Conservation (phyloP, 2,797 vertebrate genomes). For the Nyctalus aviator region DNA sequence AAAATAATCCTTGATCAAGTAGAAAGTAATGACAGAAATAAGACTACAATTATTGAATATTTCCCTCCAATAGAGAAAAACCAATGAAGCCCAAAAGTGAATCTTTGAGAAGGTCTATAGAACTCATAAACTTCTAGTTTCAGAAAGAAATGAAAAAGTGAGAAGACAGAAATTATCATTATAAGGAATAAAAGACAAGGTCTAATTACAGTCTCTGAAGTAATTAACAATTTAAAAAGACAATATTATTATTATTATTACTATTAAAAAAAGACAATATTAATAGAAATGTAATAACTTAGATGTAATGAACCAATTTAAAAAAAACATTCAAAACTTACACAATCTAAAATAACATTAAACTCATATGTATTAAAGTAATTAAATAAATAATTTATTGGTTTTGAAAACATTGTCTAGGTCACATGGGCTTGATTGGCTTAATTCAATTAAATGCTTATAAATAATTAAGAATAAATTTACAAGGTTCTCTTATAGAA, state of each 20-base stretch:
- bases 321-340: background rate
- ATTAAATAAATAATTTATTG: background rate
- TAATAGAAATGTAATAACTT: background rate
- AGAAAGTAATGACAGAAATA: background rate
- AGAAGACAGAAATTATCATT: background rate
- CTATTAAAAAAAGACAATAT: background rate
- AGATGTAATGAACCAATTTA: background rate
- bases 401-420: background rate
- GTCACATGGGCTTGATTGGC: background rate
- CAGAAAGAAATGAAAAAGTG: background rate
- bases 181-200: background rate
- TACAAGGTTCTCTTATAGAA: background rate
- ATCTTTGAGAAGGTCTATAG: background rate
- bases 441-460: background rate
- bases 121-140: background rate
- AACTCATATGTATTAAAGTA: no score
- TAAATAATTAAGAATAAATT: background rate
- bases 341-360: no score
- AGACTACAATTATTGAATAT: background rate
- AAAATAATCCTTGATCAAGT: background rate
- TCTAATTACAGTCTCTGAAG: background rate
- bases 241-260: no score
- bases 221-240: background rate
- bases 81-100: background rate
- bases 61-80: background rate